Percentiles rank a stretch among this genome's conserved stretches.
phyloP scores from a whole-genome alignment of 2,113 vertebrate species.

The Thunnus maccoyii region DNA sequence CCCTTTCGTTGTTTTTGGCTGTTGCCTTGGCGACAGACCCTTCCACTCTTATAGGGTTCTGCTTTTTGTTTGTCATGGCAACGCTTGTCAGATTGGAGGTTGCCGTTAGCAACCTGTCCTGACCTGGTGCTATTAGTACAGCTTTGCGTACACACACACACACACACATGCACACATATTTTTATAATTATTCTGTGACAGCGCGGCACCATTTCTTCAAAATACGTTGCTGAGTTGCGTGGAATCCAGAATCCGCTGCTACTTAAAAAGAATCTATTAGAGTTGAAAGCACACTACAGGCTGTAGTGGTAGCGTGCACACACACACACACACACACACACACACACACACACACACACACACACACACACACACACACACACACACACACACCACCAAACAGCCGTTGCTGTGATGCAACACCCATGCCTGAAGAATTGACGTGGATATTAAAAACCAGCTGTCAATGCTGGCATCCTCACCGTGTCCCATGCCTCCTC shows the following conservation, averaged over 20 bases:
- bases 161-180: constrained; percentile 29
- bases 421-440: constrained; percentile 26
- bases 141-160: constrained; percentile 15
- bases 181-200: constrained; percentile 56
- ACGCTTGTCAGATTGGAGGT: constrained; percentile 73
- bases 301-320: constrained; percentile 5
- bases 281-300: constrained; percentile 30
- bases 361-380: constrained; percentile 28
- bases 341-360: constrained; percentile 3
- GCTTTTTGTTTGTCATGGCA: constrained; percentile 84
- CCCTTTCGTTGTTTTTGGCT: constrained; percentile 70
- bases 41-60: constrained; percentile 48
- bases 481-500: constrained; percentile 66
- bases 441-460: constrained; percentile 36
- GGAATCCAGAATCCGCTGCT: constrained; percentile 22
- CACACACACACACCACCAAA: constrained; percentile 34
- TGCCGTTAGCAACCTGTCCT: constrained; percentile 73
- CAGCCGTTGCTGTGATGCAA: constrained; percentile 40
- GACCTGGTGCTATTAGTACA: constrained; percentile 75
- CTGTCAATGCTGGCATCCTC: constrained; percentile 25
- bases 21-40: constrained; percentile 72
- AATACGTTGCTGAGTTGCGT: constrained; percentile 41
- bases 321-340: constrained; percentile 2
- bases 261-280: constrained; percentile 24
- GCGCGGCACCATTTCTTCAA: constrained; percentile 32